Percentiles rank a stretch among this genome's conserved stretches.
Evolutionary conservation across 2,888 invertebrate species (phyloP).

Genomic region (Lathronympha strigana): DNA sequence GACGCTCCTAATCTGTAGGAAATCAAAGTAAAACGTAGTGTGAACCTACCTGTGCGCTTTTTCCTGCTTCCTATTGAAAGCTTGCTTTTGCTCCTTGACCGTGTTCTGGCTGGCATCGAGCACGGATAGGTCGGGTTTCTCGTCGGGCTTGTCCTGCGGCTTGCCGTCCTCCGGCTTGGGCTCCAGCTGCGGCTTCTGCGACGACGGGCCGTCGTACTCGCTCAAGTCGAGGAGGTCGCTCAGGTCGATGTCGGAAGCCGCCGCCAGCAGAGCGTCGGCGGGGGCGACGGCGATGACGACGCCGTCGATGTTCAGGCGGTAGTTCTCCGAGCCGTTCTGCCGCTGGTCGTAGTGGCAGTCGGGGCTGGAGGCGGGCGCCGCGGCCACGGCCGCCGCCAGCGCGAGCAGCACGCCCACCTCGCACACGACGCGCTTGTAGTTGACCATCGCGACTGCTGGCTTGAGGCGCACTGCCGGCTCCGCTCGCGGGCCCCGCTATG

Average conservation of each 20-base stretch:
- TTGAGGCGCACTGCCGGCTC: constrained; percentile 65
- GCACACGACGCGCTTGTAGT: constrained; percentile 76
- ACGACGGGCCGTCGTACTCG: constrained; percentile 57
- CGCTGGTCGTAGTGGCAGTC: constrained; percentile 86
- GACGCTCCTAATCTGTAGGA: background rate
- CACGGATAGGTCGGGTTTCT: constrained; percentile 42
- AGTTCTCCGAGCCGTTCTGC: constrained; percentile 91
- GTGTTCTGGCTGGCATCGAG: constrained; percentile 59
- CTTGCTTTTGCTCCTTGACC: constrained; percentile 64
- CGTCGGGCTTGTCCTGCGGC: constrained; percentile 45
- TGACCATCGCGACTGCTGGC: constrained; percentile 75
- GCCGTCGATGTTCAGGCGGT: constrained; percentile 87
- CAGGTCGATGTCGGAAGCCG: constrained; percentile 77
- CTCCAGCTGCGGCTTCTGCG: constrained; percentile 50
- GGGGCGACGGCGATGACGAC: constrained; percentile 87
- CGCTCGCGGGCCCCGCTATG: constrained; percentile 70
- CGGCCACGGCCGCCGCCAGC: constrained; percentile 49
- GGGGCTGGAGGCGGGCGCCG: constrained; percentile 61
- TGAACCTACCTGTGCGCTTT: constrained; percentile 69
- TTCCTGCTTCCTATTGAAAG: constrained; percentile 65
- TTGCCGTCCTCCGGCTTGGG: constrained; percentile 39
- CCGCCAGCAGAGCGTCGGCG: constrained; percentile 84
- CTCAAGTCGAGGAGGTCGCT: constrained; percentile 67
- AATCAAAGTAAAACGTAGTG: background rate
- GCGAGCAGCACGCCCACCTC: constrained; percentile 63